These are phyloP conservation scores for Camponotus vicinus DNA, from an alignment of 1,140 invertebrate genomes.

Conservation along the genomic window DNA sequence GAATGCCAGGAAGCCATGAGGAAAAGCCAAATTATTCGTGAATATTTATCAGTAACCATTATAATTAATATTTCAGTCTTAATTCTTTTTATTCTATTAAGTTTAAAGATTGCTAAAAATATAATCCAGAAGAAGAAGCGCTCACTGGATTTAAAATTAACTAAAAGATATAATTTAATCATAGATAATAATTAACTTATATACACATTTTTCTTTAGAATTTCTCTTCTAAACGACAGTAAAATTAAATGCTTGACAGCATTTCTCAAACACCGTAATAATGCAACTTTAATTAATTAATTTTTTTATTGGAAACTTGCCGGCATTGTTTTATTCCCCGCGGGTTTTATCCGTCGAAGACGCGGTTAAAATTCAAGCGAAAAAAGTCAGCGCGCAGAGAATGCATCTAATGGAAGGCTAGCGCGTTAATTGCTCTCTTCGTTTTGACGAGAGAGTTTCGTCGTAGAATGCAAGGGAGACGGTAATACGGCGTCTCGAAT, in stretches of 20 bases:
- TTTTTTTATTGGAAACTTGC: neutral
- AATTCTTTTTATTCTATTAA: neutral
- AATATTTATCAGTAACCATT: neutral
- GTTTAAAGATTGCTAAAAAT: neutral
- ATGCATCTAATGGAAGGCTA: conserved; percentile 56
- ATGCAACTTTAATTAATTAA: conserved; percentile 25
- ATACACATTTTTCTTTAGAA: neutral
- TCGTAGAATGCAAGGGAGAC: conserved; percentile 29
- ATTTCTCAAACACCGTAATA: neutral
- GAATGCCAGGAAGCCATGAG: no score
- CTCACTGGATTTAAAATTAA: neutral
- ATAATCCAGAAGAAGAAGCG: neutral
- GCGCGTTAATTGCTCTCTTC: conserved; percentile 69
- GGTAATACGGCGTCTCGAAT: conserved; percentile 49
- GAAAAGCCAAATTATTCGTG: neutral
- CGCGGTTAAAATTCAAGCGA: conserved; percentile 38
- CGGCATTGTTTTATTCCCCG: conserved; percentile 29
- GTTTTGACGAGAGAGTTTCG: conserved; percentile 1
- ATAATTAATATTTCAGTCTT: neutral
- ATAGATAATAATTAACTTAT: neutral
- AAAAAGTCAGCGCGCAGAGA: conserved; percentile 14
- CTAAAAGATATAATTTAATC: no score
- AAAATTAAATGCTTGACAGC: neutral
- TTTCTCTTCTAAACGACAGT: neutral
- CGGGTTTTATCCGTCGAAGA: conserved; percentile 21